Conservation (phyloP, 1,140 invertebrate genomes). For the Gyrodactylus salaris region DNA sequence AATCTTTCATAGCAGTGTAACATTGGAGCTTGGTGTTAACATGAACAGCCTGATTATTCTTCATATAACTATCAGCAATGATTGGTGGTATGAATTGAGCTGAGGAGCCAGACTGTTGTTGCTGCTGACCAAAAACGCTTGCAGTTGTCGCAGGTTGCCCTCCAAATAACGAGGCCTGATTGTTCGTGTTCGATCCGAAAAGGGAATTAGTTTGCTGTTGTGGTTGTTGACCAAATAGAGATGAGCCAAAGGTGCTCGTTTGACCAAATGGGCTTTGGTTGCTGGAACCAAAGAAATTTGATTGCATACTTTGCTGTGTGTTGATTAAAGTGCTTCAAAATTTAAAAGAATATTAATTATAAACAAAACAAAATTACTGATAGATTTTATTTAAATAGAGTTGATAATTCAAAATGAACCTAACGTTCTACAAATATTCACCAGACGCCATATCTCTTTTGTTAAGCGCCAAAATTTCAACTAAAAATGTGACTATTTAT, state of each 20-base stretch:
- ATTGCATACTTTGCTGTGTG: neutral
- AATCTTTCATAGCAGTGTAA: constrained; percentile 87
- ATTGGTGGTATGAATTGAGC: neutral
- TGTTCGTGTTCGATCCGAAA: neutral
- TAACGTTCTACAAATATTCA: neutral
- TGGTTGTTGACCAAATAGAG: neutral
- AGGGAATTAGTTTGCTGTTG: neutral
- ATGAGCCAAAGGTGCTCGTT: neutral
- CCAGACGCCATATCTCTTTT: neutral
- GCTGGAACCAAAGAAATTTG: neutral
- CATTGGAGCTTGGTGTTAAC: constrained; percentile 67
- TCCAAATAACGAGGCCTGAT: neutral
- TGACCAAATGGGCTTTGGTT: neutral
- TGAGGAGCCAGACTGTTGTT: neutral
- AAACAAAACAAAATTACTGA: neutral
- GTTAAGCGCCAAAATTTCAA: neutral
- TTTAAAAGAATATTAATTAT: neutral
- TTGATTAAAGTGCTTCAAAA: neutral
- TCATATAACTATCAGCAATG: constrained; percentile 16
- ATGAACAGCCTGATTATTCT: constrained; percentile 39
- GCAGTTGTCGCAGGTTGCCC: neutral
- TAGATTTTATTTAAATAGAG: neutral
- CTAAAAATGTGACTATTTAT: neutral
- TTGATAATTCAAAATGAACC: neutral
- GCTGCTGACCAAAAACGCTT: neutral